These are phyloP conservation scores for Coreoperca whiteheadi DNA, from an alignment of 2,113 vertebrate species.

Conservation along the genomic window DNA sequence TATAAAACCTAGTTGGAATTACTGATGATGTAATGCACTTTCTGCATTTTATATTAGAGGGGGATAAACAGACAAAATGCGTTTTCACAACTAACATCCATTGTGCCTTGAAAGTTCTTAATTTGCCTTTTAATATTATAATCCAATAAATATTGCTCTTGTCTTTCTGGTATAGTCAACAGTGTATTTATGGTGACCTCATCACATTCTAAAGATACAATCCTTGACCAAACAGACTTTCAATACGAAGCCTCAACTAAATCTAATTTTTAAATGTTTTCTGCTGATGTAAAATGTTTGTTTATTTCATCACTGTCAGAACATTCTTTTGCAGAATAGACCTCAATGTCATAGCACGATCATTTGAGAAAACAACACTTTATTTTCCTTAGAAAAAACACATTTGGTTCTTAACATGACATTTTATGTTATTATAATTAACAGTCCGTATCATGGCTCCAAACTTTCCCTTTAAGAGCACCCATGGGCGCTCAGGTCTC, in stretches of 20 bases:
- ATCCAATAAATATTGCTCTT: not conserved
- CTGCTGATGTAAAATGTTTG: not conserved
- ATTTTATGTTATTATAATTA: not conserved
- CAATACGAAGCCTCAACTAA: not conserved
- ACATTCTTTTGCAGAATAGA: not conserved
- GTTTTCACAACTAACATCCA: not conserved
- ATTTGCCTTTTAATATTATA: not conserved
- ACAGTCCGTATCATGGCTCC: not conserved
- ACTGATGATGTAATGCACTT: slow-evolving; percentile 40
- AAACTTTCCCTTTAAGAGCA: slow-evolving; percentile 56
- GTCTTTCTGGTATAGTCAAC: not conserved
- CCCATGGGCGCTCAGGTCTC: slow-evolving; percentile 17
- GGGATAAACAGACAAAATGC: not conserved
- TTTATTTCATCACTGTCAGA: not conserved
- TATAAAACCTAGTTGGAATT: slow-evolving; percentile 2
- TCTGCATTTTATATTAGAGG: not conserved
- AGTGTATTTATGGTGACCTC: not conserved
- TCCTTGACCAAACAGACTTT: not conserved
- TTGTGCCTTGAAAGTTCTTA: not conserved
- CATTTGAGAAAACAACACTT: not conserved
- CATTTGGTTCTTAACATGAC: not conserved
- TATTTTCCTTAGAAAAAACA: not conserved
- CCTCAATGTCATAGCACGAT: not conserved
- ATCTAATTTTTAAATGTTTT: not conserved
- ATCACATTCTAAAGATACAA: not conserved